phyloP scores from a whole-genome alignment of 1,140 invertebrate genomes.

The Cydia strobilella region DNA sequence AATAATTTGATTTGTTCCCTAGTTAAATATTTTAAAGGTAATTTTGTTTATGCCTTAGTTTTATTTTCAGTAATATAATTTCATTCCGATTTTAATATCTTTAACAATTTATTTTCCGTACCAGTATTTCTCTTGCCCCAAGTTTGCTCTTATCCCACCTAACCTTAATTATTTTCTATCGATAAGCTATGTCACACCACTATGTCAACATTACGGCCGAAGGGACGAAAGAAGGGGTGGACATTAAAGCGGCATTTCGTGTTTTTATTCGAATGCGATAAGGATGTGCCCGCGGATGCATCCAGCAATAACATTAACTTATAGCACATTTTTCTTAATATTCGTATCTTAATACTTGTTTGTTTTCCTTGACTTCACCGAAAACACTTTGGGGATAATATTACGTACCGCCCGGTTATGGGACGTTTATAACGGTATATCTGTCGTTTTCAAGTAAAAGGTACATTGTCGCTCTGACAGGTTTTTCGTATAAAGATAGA shows the following conservation, averaged over 20 bases:
- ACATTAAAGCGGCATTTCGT: conserved; percentile 53
- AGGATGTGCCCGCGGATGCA: conserved; percentile 40
- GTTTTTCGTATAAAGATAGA: no score
- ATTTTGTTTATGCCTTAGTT: no score
- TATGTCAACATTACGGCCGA: conserved; percentile 40
- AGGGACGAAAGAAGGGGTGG: conserved; percentile 44
- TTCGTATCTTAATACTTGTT: conserved; percentile 16
- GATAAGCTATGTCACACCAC: conserved; percentile 38
- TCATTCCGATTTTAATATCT: no score
- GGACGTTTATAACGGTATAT: no score
- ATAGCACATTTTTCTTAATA: conserved; percentile 29
- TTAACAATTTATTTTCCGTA: no score
- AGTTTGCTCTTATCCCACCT: no score
- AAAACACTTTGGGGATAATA: neutral
- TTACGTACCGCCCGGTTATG: neutral
- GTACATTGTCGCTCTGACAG: no score
- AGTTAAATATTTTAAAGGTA: no score
- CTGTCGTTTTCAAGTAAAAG: no score
- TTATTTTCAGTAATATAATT: no score
- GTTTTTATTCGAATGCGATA: conserved; percentile 49
- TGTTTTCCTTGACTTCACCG: neutral
- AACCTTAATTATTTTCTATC: conserved; percentile 36
- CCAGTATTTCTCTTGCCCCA: no score
- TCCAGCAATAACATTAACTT: conserved; percentile 34
- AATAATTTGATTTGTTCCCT: no score